phyloP scores from a whole-genome alignment of 2,888 invertebrate genomes.

The Dolomedes plantarius region DNA sequence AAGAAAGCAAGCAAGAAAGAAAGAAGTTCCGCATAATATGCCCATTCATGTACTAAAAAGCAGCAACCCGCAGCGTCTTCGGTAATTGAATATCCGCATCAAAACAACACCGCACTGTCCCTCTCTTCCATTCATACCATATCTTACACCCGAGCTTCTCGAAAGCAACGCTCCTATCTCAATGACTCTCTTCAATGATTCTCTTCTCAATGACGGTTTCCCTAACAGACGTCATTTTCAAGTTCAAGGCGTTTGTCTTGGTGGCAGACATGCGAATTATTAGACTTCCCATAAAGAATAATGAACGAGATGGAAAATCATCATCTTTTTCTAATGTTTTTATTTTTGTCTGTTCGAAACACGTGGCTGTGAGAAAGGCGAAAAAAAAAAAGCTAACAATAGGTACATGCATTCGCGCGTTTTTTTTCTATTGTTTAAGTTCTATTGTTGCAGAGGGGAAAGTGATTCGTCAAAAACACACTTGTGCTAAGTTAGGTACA shows the following conservation, averaged over 20 bases:
- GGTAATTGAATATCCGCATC: not conserved
- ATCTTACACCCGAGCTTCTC: not conserved
- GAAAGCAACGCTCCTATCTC: too few relatives aligned
- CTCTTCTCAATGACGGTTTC: too few relatives aligned
- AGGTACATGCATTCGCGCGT: too few relatives aligned
- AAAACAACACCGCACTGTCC: not conserved
- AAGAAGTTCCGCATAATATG: not conserved
- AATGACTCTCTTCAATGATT: too few relatives aligned
- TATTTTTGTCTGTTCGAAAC: not conserved
- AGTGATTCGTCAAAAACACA: not conserved
- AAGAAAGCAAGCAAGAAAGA: too few relatives aligned
- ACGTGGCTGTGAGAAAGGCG: conserved; percentile 29
- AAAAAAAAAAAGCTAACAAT: too few relatives aligned
- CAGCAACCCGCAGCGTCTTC: not conserved
- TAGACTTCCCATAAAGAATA: too few relatives aligned
- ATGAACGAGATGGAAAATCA: not conserved
- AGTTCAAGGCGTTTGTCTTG: too few relatives aligned
- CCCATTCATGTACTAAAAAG: not conserved
- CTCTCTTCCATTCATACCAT: not conserved
- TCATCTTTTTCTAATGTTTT: conserved; percentile 12
- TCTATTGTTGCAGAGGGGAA: conserved; percentile 25
- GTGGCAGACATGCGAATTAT: too few relatives aligned
- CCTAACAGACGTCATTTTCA: too few relatives aligned
- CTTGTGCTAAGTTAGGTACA: not conserved
- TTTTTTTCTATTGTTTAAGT: not conserved